Percentiles rank a stretch among this genome's conserved stretches.
phyloP scores from a whole-genome alignment of 2,113 vertebrate species.

The Stictonetta naevosa region DNA sequence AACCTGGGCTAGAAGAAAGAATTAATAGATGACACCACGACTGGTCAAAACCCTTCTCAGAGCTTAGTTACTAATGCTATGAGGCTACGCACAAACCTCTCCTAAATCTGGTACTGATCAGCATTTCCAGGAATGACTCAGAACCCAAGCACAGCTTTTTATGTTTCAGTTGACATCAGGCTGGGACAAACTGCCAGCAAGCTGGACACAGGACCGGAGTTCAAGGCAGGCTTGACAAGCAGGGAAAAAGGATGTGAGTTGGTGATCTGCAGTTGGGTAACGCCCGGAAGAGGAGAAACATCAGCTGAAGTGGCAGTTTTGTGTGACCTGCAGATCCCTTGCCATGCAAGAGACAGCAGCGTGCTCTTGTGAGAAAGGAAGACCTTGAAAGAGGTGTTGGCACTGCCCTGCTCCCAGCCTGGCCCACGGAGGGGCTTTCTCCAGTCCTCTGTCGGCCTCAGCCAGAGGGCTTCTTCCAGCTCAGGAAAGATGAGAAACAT shows the following conservation, averaged over 20 bases:
- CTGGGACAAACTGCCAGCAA: background rate
- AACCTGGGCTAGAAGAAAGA: background rate
- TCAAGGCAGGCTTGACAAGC: background rate
- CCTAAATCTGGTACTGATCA: background rate
- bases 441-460: background rate
- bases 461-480: background rate
- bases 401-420: background rate
- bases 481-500: no score
- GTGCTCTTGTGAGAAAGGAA: background rate
- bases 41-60: background rate
- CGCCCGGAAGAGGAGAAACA: background rate
- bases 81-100: background rate
- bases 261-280: background rate
- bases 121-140: background rate
- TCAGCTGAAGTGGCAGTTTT: background rate
- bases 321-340: no score
- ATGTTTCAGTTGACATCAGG: background rate
- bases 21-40: background rate
- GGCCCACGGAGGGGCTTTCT: background rate
- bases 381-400: background rate
- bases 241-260: background rate
- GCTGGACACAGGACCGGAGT: background rate
- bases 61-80: background rate
- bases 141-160: background rate
- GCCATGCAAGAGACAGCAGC: background rate